Conservation (phyloP, 2,797 vertebrate genomes). For the Manis crassicaudata region DNA sequence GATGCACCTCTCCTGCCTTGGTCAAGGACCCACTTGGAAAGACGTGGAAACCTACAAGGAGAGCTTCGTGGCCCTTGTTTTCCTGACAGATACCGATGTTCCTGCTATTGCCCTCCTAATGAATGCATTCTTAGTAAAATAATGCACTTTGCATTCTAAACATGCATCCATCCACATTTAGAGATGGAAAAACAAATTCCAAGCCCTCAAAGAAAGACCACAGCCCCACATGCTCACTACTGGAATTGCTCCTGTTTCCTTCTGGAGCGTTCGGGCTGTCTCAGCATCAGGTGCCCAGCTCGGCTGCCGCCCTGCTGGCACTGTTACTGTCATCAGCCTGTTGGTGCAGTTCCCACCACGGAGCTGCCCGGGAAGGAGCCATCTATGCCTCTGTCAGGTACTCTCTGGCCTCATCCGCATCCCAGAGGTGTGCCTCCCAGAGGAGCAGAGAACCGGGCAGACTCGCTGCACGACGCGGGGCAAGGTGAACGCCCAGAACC, state of each 20-base stretch:
- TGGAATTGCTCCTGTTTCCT: accelerated
- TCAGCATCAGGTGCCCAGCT: neutral
- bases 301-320: no score
- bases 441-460: neutral
- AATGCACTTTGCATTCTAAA: neutral
- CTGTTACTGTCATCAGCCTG: no score
- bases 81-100: neutral
- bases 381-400: neutral
- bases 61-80: no score
- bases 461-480: no score
- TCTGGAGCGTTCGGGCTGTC: neutral
- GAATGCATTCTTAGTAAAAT: neutral
- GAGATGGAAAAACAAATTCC: neutral
- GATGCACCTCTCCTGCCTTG: no score
- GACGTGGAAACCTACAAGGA: no score
- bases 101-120: neutral
- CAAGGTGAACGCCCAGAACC: neutral
- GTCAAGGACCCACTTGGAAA: no score
- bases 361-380: neutral
- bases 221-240: accelerated
- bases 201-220: neutral
- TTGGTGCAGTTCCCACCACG: no score
- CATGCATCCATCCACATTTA: neutral
- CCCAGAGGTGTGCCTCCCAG: neutral
- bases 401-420: neutral